Evolutionary conservation across 2,888 invertebrate genomes (phyloP), one percentile per base, ranked within the genome.

Genomic region (Aspidapion aeneum): DNA sequence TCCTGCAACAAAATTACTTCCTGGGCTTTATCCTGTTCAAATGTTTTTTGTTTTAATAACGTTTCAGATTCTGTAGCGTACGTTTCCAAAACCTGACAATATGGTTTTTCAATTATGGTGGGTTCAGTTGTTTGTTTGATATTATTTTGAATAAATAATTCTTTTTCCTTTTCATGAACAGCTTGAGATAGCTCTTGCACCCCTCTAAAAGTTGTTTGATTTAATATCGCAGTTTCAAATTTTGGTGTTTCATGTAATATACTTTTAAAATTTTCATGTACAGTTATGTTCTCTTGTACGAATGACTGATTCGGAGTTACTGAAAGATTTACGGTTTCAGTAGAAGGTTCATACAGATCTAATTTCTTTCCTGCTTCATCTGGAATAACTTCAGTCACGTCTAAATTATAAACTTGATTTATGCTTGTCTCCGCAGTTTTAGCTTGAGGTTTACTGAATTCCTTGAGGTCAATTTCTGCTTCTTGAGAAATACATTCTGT

Each of bases 161-260:
- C 71, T 18, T 67, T 71, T 76, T 81, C 81, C 35, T 74, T 75
- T 72, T 86, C 86, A 59, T 81, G 80, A 5, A 80, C 71, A 54
- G 82, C 68, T 21, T 82, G 75, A 76, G 84, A 82, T 1, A 81
- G 81, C 3, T 83, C 80, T 55, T 78, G 77, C 17, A 86, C 64
- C 66, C 84, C 75, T 74, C 83, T 82, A 54, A 80, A 75, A 68
- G 82, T 79, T 65, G 78, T 71, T 17, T 75, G 77, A 18, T 67
- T 65, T 2, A 81, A 7, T 17, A 69, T 62, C 5, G 74, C 74
- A 50, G 55, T 66, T 60, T 68, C 69, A 63, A 66, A 59, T 19
- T 21, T 58, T 1, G 69, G 69, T 58, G 61, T 76, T 18, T 76
- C 69, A 18, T 80, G 68, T 9, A 78, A 75, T 62, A 82, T 77